Evolutionary conservation across 2,888 invertebrate species (phyloP), one percentile per base, ranked within the genome.

Genomic region (Augochlorella aurata): DNA sequence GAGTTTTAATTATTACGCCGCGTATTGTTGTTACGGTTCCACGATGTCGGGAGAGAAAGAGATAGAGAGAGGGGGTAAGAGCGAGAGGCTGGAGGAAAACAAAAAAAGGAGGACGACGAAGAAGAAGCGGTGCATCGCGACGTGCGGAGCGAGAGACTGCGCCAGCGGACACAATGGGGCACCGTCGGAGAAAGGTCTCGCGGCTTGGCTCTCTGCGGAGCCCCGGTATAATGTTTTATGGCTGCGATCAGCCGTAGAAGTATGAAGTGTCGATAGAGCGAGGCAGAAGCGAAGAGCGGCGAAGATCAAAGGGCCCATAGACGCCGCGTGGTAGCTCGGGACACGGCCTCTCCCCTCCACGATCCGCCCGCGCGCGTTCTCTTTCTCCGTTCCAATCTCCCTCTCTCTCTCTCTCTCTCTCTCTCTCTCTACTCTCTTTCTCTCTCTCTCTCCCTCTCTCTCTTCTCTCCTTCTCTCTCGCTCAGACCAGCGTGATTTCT

Each of bases 221-320:
- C 89, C 86, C 88, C 84, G 88, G 91, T 92, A 92, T 92, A 93
- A 93, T 93, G 93, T 93, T 93, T 93, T 93, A 93, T 92, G 92
- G 91, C 91, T 81, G 91, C 93, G 93, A 93, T 93, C 93, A 92
- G 92, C 92, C 92, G 92, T 91, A 92, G 93, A 93, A 92, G 93
- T 93, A 93, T 93, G 92, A 93, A 93, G 93, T 93, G 93, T 93
- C 93, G 93, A 93, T 93, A 93, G 93, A 93, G 91, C 92, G 93
- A 92, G 91, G 91, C 92, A 93, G 93, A 93, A 93, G 93, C 93
- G 92, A 91, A 87, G 87, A 91, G 93, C 93, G 93, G 93, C 91
- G 76, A 92, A 93, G 90, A 93, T 93, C 93, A 93, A 93, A 93
- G 93, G 91, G 89, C 87, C 87, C 84, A 85, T 89, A 89, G 91